Evolutionary conservation across 1,140 invertebrate genomes (phyloP).

Genomic region (Drosophila orosa): DNA sequence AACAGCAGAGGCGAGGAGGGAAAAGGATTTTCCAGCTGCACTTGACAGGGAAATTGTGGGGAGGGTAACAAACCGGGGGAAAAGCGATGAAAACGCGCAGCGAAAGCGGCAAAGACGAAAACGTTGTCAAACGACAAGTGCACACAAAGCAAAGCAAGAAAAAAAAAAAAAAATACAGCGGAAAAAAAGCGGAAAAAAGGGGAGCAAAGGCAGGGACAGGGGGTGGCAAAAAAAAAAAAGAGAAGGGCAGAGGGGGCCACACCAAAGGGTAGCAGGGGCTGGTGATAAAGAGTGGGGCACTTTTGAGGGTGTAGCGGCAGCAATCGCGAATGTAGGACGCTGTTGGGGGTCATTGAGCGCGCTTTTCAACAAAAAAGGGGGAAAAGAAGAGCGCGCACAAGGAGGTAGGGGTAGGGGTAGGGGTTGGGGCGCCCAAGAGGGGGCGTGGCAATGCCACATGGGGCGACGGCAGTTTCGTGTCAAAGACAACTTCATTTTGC

Average conservation of each 20-base stretch:
- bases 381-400: neutral
- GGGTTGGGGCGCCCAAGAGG: neutral
- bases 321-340: slow-evolving; percentile 68
- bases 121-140: slow-evolving; percentile 67
- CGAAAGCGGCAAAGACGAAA: slow-evolving; percentile 45
- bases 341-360: slow-evolving; percentile 58
- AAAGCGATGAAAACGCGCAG: slow-evolving; percentile 31
- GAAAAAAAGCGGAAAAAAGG: slow-evolving; percentile 6
- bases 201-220: slow-evolving; percentile 11
- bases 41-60: slow-evolving; percentile 29
- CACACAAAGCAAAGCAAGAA: slow-evolving; percentile 33
- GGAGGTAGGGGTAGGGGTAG: neutral
- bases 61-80: neutral
- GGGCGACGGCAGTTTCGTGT: slow-evolving; percentile 51
- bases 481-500: slow-evolving; percentile 66
- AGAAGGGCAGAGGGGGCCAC: neutral
- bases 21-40: slow-evolving; percentile 39
- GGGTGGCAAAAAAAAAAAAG: neutral
- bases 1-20: neutral
- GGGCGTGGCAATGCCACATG: slow-evolving; percentile 43
- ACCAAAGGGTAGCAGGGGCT: slow-evolving; percentile 10
- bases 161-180: neutral
- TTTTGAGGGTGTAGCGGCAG: neutral
- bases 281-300: slow-evolving; percentile 13
- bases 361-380: slow-evolving; percentile 11